Evolutionary conservation across 1,140 invertebrate genomes (phyloP), one percentile per base, ranked within the genome.

Genomic region (Drosophila serrata): DNA sequence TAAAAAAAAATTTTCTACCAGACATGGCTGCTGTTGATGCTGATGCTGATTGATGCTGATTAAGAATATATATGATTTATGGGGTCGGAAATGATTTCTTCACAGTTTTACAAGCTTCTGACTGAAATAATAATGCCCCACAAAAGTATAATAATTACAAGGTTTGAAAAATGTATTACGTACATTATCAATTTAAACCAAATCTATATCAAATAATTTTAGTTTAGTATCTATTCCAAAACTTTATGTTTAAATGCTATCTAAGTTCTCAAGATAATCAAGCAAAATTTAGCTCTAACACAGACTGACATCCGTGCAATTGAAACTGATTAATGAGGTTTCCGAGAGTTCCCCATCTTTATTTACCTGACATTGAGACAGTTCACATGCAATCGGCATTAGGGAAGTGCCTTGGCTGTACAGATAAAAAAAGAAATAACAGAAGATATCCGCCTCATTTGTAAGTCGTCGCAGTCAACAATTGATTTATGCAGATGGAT

Each of bases 401-500:
- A 67, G 65, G 65, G 65, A 69, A 69, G 37, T 63, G 9, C 12
- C 24, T 42, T 12, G 9, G 35, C 35, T 62, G 37, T n/a, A 46
- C 11, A 69, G 31, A 22, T 37, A 53, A n/a, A 37, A 31, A 51
- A 53, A 13, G 12, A 4, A 48, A 40, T 12, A 37, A 35, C 17
- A 70, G 42, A 0, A 72, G 15, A 72, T 48, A 72, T 72, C 68
- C 75, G 62, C 63, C 40, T 69, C 55, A 70, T 70, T 72, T 70
- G 68, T 70, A 70, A 72, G 33, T 48, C 68, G 51, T 58, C 68
- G 51, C 65, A 72, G 68, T 72, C 65, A 69, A 48, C 68, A 59
- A 72, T 77, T 78, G 75, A 78, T 78, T 78, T 78, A 78, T 78
- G 74, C 75, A 69, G 75, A 78, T 77, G 74, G 49, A 61, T 69